phyloP scores from a whole-genome alignment of 2,797 vertebrate genomes.

The Fratercula arctica region DNA sequence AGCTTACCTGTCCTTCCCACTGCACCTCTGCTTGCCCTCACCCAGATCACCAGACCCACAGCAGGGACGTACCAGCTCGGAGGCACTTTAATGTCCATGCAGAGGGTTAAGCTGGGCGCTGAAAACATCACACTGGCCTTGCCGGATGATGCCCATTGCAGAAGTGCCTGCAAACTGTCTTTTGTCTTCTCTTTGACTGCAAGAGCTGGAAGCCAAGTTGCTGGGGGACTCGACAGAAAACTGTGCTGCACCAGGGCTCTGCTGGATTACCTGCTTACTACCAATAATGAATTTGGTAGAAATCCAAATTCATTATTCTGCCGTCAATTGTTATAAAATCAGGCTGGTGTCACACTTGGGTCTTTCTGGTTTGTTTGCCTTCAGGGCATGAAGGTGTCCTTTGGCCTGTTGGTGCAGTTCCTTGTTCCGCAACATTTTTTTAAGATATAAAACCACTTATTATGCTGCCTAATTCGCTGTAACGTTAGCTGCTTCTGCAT shows the following conservation, averaged over 20 bases:
- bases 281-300: neutral
- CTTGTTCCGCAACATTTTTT: neutral
- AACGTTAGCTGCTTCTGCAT: neutral
- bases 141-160: fast-evolving
- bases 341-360: neutral
- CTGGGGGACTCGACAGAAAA: neutral
- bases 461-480: neutral
- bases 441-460: neutral
- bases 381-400: neutral
- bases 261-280: neutral
- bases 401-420: neutral
- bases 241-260: neutral
- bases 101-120: neutral
- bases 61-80: neutral
- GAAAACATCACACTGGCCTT: neutral
- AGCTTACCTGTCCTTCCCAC: neutral
- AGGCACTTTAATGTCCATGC: neutral
- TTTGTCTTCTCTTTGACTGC: neutral
- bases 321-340: neutral
- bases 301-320: neutral
- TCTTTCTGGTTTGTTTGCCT: neutral
- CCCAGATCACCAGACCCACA: fast-evolving
- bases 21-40: fast-evolving
- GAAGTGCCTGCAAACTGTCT: neutral
- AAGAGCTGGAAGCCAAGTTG: neutral